These are phyloP conservation scores for Girardia tigrina DNA, from an alignment of 2,888 invertebrate species.

Conservation along the genomic window DNA sequence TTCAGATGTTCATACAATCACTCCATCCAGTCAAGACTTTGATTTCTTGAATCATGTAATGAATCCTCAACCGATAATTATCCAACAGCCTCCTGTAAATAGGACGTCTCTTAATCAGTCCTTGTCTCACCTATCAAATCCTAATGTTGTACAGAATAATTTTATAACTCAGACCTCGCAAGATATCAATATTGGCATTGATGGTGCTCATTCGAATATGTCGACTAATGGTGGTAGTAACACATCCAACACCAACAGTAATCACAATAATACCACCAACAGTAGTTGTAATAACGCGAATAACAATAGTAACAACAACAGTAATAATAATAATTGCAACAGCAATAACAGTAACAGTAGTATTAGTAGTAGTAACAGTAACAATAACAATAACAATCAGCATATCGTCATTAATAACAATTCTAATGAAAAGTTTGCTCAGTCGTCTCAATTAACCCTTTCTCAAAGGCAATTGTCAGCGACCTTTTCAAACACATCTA, in stretches of 20 bases:
- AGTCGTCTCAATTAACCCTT: neutral
- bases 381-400: neutral
- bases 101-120: neutral
- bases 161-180: neutral
- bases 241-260: too few species aligned
- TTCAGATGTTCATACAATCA: neutral
- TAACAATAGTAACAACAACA: too few species aligned
- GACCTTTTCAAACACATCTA: neutral
- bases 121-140: neutral
- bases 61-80: neutral
- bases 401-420: neutral
- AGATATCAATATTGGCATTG: neutral
- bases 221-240: neutral
- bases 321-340: too few species aligned
- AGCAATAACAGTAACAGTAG: too few species aligned
- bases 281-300: too few species aligned
- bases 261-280: too few species aligned
- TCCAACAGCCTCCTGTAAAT: constrained; percentile 8
- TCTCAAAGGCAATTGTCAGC: neutral
- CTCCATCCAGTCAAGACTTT: neutral
- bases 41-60: constrained; percentile 3
- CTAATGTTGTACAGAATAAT: constrained; percentile 1
- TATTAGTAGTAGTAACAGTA: too few species aligned
- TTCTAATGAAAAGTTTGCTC: constrained; percentile 20
- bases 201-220: constrained; percentile 9